Conservation (phyloP, 2,888 invertebrate genomes). For the Zaprionus lineosus region DNA sequence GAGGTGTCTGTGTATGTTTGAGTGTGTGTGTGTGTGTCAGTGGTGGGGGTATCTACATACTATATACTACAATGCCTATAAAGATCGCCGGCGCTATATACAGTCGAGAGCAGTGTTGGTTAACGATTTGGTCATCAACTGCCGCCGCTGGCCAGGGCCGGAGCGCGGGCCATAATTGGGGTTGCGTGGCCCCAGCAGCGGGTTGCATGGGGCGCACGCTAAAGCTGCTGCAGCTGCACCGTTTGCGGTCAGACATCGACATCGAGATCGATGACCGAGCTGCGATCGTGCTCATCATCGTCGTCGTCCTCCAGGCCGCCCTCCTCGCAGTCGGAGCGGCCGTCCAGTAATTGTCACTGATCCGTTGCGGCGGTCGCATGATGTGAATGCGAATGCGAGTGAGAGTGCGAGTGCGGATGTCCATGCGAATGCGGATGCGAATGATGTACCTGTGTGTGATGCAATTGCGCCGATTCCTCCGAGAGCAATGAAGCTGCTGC, state of each 20-base stretch:
- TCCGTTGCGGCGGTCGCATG: slow-evolving; percentile 70
- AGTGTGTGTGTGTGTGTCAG: slow-evolving; percentile 15
- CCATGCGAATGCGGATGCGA: slow-evolving; percentile 27
- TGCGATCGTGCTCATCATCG: slow-evolving; percentile 78
- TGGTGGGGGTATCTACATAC: slow-evolving; percentile 23
- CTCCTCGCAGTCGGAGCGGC: slow-evolving; percentile 74
- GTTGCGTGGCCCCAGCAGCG: slow-evolving; percentile 7
- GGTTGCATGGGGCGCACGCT: slow-evolving; percentile 45
- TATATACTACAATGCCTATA: slow-evolving; percentile 54
- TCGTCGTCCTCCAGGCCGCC: slow-evolving; percentile 71
- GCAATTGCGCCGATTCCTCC: slow-evolving; percentile 54
- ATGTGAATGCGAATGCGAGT: slow-evolving; percentile 42
- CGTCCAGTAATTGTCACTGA: slow-evolving; percentile 83
- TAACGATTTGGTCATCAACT: slow-evolving; percentile 38
- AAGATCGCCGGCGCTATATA: slow-evolving; percentile 47
- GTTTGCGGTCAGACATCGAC: slow-evolving; percentile 82
- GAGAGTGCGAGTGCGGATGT: slow-evolving; percentile 43
- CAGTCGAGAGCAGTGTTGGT: slow-evolving; percentile 43
- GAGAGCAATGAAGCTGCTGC: slow-evolving; percentile 59
- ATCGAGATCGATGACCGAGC: slow-evolving; percentile 82
- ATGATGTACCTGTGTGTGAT: slow-evolving; percentile 68
- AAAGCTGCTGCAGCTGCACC: slow-evolving; percentile 58
- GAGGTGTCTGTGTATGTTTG: background rate
- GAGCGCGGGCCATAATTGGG: slow-evolving; percentile 7
- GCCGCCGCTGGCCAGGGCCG: slow-evolving; percentile 37